Base-by-base conservation (phyloP, 2,113 vertebrate species). In the Aegotheles bennettii region DNA sequence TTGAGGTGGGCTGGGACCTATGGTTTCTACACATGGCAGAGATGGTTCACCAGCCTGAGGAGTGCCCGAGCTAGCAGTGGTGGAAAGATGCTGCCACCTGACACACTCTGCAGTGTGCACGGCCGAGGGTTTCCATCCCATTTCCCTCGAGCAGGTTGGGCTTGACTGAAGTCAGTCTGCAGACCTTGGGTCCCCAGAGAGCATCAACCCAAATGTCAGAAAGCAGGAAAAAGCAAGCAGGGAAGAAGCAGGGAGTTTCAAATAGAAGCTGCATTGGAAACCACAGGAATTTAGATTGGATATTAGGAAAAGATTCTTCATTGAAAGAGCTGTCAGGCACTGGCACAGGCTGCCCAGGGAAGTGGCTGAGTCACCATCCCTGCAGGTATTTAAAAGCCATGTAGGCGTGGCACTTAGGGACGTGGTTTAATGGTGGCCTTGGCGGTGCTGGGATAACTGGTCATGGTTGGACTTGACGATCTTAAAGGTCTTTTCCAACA, bases 61-160 rank as follows among this genome's bases (percentile, higher is more conserved):
- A 29, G 17, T 0, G 4, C 20, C 75, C 1, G 1, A 10, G 53
- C 23, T 10, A 9, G 28, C 24, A 8, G 24, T 4, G 24, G 40
- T 3, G 36, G 67, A 53, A 42, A 57, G 42, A 15, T 1, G 3
- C 36, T 16, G 68, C 63, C 2, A 1, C 47, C 35, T 17, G 33
- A 35, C 33, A 0, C 2, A 18, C 29, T 47, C 33, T 3, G 1
- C 0, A 0, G 19, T 9, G 24, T 5, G n/a, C 24, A 0, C 1
- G 33, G 57, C 24, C 29, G 11, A 29, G 25, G 16, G 23, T 16
- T 48, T 70, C 3, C 0, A 11, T 26, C 42, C 50, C 2, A 0
- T 19, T 59, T 57, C 56, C 38, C 42, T 61, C 47, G 19, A 23
- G 26, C 38, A 16, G 59, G 14, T 23, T 45, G 28, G 29, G 45